These are phyloP conservation scores for Slavum lentiscoides DNA, from an alignment of 2,888 invertebrate species.

Conservation along the genomic window DNA sequence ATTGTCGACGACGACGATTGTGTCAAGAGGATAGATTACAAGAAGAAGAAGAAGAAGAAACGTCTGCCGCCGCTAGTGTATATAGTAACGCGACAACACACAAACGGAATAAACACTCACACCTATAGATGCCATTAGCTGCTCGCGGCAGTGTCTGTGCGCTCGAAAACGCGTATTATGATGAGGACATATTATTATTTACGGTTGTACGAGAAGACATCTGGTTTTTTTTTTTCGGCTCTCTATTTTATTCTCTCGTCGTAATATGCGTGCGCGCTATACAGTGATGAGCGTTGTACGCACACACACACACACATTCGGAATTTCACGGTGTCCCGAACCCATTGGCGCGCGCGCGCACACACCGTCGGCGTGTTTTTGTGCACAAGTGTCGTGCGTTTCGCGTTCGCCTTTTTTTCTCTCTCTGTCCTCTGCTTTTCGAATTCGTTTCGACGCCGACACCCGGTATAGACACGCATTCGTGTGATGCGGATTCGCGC, in stretches of 20 bases:
- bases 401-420: slow-evolving; percentile 8
- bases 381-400: slow-evolving; percentile 4
- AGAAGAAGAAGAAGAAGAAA: not conserved
- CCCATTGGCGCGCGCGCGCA: slow-evolving; percentile 28
- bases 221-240: slow-evolving; percentile 32
- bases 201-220: slow-evolving; percentile 45
- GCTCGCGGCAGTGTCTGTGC: not conserved
- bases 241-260: not conserved
- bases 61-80: slow-evolving; percentile 7
- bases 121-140: slow-evolving; percentile 44
- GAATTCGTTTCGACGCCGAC: slow-evolving; percentile 16
- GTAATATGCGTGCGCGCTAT: no score
- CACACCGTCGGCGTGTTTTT: not conserved
- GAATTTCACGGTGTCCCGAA: slow-evolving; percentile 51
- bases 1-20: not conserved
- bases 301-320: not conserved
- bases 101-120: slow-evolving; percentile 48
- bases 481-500: slow-evolving; percentile 30
- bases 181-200: slow-evolving; percentile 30
- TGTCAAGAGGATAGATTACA: slow-evolving; percentile 7
- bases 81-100: not conserved
- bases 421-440: not conserved
- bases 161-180: slow-evolving; percentile 24
- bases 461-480: not conserved
- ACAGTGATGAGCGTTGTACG: no score